Evolutionary conservation across 2,113 vertebrate genomes (phyloP), one percentile per base, ranked within the genome.

Genomic region (Dromaius novaehollandiae): DNA sequence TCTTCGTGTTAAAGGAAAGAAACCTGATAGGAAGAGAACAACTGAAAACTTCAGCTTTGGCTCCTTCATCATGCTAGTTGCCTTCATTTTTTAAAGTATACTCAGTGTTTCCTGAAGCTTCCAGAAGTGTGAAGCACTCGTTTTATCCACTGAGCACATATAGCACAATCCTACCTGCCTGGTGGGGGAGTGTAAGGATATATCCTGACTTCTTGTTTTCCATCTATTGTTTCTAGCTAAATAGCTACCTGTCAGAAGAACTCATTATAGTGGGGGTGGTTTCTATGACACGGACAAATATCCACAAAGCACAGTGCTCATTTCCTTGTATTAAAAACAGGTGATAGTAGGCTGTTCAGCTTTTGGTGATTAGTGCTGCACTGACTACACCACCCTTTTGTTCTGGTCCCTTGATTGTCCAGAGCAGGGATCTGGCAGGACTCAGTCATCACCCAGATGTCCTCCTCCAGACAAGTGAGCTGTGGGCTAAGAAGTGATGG

Each of bases 341-440:
- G 1, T 0, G 0, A 46, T 19, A 26, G 28, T 16, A 60, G 32
- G 4, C 44, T 30, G 4, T 51, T 55, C 17, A 38, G 6, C 58
- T 88, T 94, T 32, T 40, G 55, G 24, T 48, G 24, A 11, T 18
- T 40, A 21, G 5, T 36, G 11, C 44, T 64, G 63, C 14, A 32
- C n/a, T 38, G 53, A 51, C 6, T 12, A 4, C 20, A 32, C 46
- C 0, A 1, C 11, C 48, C n/a, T 60, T 7, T 48, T 76, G 15
- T 55, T 71, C 51, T 69, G 16, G 13, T 71, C 38, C 6, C 46
- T 86, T 48, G 34, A 34, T 42, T 46, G 36, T 74, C 61, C 2
- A 0, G 13, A 82, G 20, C 12, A 50, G 21, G 34, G 36, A 34
- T 24, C 16, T 38, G 14, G 21, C 2, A 40, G 34, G 13, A 89